Percentiles rank a stretch among this genome's conserved stretches.
phyloP scores from a whole-genome alignment of 2,113 vertebrate genomes.

The Cynocephalus volans region DNA sequence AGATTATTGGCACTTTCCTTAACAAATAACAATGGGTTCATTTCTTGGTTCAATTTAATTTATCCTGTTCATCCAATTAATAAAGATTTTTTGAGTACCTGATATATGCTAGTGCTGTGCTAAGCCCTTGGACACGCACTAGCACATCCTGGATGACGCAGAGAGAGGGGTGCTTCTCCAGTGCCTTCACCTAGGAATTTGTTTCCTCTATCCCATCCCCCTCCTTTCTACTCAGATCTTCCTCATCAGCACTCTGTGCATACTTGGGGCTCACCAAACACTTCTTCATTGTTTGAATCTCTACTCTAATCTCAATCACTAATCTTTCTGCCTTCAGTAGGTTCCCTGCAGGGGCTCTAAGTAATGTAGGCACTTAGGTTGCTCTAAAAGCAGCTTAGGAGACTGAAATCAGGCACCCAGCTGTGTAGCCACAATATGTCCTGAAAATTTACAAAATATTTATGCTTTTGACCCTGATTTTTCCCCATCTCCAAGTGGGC shows the following conservation, averaged over 20 bases:
- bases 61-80: neutral
- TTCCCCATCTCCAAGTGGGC: neutral
- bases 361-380: slow-evolving; percentile 55
- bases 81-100: neutral
- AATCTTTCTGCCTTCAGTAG: neutral
- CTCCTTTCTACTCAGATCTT: neutral
- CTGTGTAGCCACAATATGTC: neutral
- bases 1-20: neutral
- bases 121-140: neutral
- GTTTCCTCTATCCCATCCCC: neutral
- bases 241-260: neutral
- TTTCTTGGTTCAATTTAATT: neutral
- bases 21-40: neutral
- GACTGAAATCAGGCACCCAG: neutral
- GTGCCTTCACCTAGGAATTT: neutral
- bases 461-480: neutral
- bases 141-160: fast-evolving
- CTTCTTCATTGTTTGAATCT: slow-evolving; percentile 10
- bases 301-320: slow-evolving; percentile 69
- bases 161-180: neutral
- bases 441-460: slow-evolving; percentile 39
- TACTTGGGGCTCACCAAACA: neutral
- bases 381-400: slow-evolving; percentile 65
- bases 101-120: neutral
- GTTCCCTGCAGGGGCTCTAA: slow-evolving; percentile 49